These are phyloP conservation scores for Musca vetustissima DNA, from an alignment of 1,140 invertebrate species.

Conservation along the genomic window DNA sequence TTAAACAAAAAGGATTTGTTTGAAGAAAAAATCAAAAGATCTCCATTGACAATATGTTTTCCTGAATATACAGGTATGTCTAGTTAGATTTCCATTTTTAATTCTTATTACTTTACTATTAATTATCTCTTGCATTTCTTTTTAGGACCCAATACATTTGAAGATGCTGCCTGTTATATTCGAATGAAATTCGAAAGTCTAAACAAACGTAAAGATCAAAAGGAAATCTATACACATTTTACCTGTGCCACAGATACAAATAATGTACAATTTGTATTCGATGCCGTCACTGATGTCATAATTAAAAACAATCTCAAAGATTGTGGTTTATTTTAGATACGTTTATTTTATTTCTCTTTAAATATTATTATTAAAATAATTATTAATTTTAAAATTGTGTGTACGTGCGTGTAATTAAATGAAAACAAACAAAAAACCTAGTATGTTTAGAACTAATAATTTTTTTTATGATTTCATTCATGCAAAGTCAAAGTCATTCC, in stretches of 20 bases:
- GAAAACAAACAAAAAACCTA: background rate
- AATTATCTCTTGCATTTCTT: background rate
- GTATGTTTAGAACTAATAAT: background rate
- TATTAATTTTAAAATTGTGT: conserved; percentile 17
- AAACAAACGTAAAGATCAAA: conserved; percentile 83
- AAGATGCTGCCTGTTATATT: conserved; percentile 85
- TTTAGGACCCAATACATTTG: conserved; percentile 78
- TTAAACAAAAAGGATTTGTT: conserved; percentile 97
- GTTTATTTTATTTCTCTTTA: too few relatives aligned
- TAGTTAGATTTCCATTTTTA: conserved; percentile 4
- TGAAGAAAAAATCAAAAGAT: conserved; percentile 88
- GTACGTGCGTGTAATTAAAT: conserved; percentile 3
- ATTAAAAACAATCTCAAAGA: conserved; percentile 93
- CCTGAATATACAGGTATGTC: conserved; percentile 83
- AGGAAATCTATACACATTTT: conserved; percentile 91
- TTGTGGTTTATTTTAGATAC: conserved; percentile 69
- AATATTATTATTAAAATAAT: conserved; percentile 7
- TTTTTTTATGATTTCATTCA: background rate
- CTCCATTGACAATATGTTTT: conserved; percentile 93
- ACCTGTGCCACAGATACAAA: conserved; percentile 91
- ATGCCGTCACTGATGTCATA: conserved; percentile 89
- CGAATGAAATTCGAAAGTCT: conserved; percentile 87
- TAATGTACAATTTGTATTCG: conserved; percentile 91
- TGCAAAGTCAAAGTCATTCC: too few relatives aligned
- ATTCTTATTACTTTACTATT: background rate